Evolutionary conservation across 2,797 vertebrate species (phyloP), one percentile per base, ranked within the genome.

Genomic region (Characodon lateralis): DNA sequence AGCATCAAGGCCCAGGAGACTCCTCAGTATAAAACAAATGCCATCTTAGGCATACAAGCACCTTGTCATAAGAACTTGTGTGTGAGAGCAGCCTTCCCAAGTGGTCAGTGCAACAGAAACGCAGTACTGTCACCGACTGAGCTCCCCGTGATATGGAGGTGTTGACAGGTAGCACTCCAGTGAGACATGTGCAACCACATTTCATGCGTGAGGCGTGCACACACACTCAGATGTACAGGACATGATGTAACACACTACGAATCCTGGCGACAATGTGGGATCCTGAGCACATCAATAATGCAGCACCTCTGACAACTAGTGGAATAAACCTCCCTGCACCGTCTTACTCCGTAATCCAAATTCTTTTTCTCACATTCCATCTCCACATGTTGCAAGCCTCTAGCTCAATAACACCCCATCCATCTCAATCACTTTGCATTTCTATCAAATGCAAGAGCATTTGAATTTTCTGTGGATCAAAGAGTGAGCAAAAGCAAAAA

Each of bases 221-320:
- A 53, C n/a, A 35, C 48, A 65, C 74, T 50, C 20, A 14, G 66
- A 72, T 14, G 22, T 71, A 72, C 83, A 85, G 80, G 80, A 90
- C 70, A 75, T 86, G 88, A 88, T 83, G 78, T 90, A 91, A 93
- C 84, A 89, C 87, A 48, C 83, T 79, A 87, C 86, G 85, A 87
- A 80, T 83, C 86, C 89, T 72, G 9, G 83, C 71, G 80, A 90
- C 92, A 89, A 82, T 68, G 83, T 84, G 85, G 82, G 88, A 89
- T 84, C 88, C 92, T 88, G 85, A 73, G 81, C 78, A 71, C 92
- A 95, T 95, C 93, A 95, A 94, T 94, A 95, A 94, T 94, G 90
- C 91, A 94, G 83, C 74, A 59, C 72, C 85, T 91, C 81, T 88
- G 91, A 93, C 93, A 93, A 91, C 79, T 72, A 78, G 65, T 81